phyloP scores from a whole-genome alignment of 1,140 invertebrate species.

The Tetragnatha versicolor region DNA sequence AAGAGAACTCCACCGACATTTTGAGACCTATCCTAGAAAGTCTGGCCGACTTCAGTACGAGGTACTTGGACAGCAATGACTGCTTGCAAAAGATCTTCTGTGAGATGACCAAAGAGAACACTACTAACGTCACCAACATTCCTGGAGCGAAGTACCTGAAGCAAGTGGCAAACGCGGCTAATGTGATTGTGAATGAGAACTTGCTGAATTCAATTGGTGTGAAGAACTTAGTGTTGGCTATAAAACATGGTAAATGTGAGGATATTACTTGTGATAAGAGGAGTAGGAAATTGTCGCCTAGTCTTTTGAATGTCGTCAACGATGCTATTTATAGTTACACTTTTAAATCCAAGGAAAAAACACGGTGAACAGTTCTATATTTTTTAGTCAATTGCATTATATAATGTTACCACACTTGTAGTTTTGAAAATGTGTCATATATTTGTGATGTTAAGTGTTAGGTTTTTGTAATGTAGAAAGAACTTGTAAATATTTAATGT shows the following conservation, averaged over 20 bases:
- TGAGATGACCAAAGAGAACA: conserved; percentile 22
- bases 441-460: too few species aligned
- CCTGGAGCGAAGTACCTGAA: conserved; percentile 15
- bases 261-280: not conserved
- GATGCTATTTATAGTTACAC: conserved; percentile 18
- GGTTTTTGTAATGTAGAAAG: too few species aligned
- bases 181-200: conserved; percentile 27
- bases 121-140: not conserved
- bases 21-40: conserved; percentile 10
- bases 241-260: conserved; percentile 28
- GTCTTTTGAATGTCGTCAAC: conserved; percentile 8
- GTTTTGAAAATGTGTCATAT: too few species aligned
- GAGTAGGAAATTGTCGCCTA: not conserved
- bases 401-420: too few species aligned
- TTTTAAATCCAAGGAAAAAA: too few species aligned
- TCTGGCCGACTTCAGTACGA: conserved; percentile 19
- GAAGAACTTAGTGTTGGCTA: conserved; percentile 4
- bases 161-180: conserved; percentile 3
- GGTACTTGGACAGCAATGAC: conserved; percentile 20
- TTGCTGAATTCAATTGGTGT: conserved; percentile 15
- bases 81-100: conserved; percentile 35
- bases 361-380: too few species aligned
- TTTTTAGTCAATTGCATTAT: too few species aligned
- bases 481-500: too few species aligned
- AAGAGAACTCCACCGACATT: not conserved